These are phyloP conservation scores for Sitophilus oryzae DNA, from an alignment of 1,140 invertebrate genomes.

Conservation along the genomic window DNA sequence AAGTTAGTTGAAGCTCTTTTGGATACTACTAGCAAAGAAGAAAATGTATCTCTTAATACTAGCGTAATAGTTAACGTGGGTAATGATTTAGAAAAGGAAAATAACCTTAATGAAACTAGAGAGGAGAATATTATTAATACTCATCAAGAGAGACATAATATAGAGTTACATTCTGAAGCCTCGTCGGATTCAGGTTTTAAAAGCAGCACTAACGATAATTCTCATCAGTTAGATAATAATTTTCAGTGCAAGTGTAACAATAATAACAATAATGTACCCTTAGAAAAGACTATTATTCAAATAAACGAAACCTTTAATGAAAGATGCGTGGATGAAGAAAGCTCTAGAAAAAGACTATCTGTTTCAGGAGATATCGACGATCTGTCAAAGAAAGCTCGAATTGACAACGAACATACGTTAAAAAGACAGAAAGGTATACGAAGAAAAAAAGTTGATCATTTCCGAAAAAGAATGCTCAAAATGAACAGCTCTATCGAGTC, in stretches of 20 bases:
- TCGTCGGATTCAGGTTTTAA: slow-evolving; percentile 39
- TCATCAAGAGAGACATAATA: slow-evolving; percentile 21
- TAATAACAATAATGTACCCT: slow-evolving; percentile 17
- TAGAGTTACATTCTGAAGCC: slow-evolving; percentile 19
- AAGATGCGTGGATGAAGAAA: slow-evolving; percentile 34
- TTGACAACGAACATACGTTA: slow-evolving; percentile 30
- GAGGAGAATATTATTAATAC: slow-evolving; percentile 34
- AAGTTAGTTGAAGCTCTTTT: slow-evolving; percentile 41
- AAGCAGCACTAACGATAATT: slow-evolving; percentile 32
- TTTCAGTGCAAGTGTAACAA: slow-evolving; percentile 36
- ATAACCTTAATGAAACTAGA: slow-evolving; percentile 34
- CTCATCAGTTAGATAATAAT: slow-evolving; percentile 32
- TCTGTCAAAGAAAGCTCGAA: slow-evolving; percentile 14
- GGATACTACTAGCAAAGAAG: slow-evolving; percentile 25
- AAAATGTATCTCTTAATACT: slow-evolving; percentile 15
- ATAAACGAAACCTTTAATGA: slow-evolving; percentile 41
- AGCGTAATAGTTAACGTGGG: slow-evolving; percentile 20
- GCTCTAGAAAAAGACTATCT: slow-evolving; percentile 29
- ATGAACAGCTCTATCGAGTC: slow-evolving; percentile 14
- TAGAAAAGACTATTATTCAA: slow-evolving; percentile 40
- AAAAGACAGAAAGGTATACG: slow-evolving; percentile 40
- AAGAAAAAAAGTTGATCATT: slow-evolving; percentile 23
- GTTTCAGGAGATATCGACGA: slow-evolving; percentile 9
- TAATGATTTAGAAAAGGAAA: slow-evolving; percentile 29
- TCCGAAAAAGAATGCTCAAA: slow-evolving; percentile 22